phyloP scores from a whole-genome alignment of 1,140 invertebrate genomes.

The Drosophila tristis region DNA sequence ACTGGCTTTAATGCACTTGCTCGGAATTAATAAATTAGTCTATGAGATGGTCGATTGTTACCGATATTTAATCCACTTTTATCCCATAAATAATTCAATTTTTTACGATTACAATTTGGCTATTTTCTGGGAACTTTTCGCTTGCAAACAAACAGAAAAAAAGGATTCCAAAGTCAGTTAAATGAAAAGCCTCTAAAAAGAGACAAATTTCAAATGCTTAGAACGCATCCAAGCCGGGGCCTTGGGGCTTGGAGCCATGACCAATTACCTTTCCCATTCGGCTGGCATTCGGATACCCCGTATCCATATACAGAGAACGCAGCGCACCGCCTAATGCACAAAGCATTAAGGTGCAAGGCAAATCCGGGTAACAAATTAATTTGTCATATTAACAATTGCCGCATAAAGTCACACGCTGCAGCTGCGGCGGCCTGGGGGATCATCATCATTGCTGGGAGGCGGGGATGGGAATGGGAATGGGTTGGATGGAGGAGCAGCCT shows the following conservation, averaged over 20 bases:
- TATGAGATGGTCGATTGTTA: too few relatives aligned
- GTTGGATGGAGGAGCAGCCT: conserved; percentile 19
- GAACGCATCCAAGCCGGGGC: background rate
- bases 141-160: too few relatives aligned
- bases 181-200: too few relatives aligned
- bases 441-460: conserved; percentile 41
- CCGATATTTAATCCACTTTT: too few relatives aligned
- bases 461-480: conserved; percentile 1
- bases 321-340: conserved; percentile 8
- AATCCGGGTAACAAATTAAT: conserved; percentile 80
- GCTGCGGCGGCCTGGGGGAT: conserved; percentile 40
- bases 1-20: too few relatives aligned
- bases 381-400: conserved; percentile 82
- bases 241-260: background rate
- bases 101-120: too few relatives aligned
- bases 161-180: too few relatives aligned
- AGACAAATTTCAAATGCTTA: too few relatives aligned
- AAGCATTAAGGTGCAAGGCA: conserved; percentile 49
- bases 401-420: conserved; percentile 76
- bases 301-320: conserved; percentile 53
- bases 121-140: too few relatives aligned
- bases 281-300: conserved; percentile 42
- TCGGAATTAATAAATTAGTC: too few relatives aligned
- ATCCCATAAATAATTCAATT: too few relatives aligned
- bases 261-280: conserved; percentile 18